Base-by-base conservation (phyloP, 2,888 invertebrate species). In the Drosophila mimetica region DNA sequence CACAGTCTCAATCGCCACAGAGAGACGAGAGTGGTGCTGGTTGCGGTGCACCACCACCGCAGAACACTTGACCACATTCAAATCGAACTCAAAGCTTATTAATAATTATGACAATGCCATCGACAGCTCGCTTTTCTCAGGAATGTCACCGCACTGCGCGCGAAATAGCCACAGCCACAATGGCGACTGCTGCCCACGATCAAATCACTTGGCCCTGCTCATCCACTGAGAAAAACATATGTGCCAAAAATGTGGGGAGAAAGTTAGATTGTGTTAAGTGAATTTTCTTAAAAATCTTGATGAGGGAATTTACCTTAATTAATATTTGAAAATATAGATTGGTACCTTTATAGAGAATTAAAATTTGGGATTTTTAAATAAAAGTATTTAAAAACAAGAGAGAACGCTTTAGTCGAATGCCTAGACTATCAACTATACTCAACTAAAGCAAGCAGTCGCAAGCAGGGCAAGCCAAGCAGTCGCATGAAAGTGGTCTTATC, bases 161-260 rank as follows among this genome's bases (percentile, higher is more conserved):
- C 11, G 22, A 28, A 32, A 67, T 52, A 36, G 52, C 11, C 39
- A 59, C 71, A 87, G 79, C 86, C 79, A 74, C 83, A 63, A 71
- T 73, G 80, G 86, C 80, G 80, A 69, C 76, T 61, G 67, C 86
- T 87, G 86, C 86, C 82, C 88, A 88, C 86, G 71, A 86, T 74
- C 53, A 20, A 70, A 34, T 58, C 69, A 55, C 58, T 58, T 64
- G 50, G 74, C 52, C 66, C 47, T 47, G 30, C 16, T 34, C 5
- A 1, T n/a, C 11, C 71, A 67, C 71, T 46, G n/a, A 9, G 11
- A 70, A 9, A 39, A 67, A 52, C 0, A 2, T 2, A 2, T 0
- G 2, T 11, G 3, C 1, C 1, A 37, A 4, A 16, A 11, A 9
- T 9, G 0, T 1, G 16, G 0, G 9, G 30, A 30, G 11, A 30